These are phyloP conservation scores for Ctenicera cuprea DNA, from an alignment of 2,888 invertebrate species.

Conservation along the genomic window DNA sequence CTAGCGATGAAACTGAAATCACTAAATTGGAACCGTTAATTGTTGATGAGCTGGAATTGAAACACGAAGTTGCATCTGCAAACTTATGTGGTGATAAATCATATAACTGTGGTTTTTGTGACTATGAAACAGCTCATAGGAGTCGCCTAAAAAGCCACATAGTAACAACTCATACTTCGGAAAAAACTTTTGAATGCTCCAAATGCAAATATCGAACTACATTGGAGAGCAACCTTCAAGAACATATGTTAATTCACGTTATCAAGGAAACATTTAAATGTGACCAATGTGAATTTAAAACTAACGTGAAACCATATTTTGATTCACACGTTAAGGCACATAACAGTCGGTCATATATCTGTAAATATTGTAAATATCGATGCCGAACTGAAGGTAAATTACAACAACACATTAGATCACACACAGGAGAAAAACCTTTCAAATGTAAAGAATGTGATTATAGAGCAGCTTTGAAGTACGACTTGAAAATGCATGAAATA, in stretches of 20 bases:
- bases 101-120: no score
- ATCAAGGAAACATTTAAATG: background rate
- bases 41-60: no score
- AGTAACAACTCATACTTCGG: background rate
- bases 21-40: no score
- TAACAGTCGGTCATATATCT: background rate
- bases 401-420: background rate
- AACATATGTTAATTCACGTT: constrained; percentile 6
- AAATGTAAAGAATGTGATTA: constrained; percentile 4
- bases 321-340: no score
- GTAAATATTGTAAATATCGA: constrained; percentile 9
- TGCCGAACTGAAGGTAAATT: background rate
- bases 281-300: no score
- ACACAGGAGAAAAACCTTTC: constrained; percentile 7
- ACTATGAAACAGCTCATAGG: no score
- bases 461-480: background rate
- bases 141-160: no score
- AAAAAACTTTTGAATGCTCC: constrained; percentile 10
- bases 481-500: background rate
- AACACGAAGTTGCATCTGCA: no score
- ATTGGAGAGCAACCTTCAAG: background rate
- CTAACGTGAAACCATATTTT: no score
- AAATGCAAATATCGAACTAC: constrained; percentile 5
- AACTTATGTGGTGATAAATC: no score
- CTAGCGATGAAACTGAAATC: no score